phyloP scores from a whole-genome alignment of 2,888 invertebrate genomes.

The Liodrosophila aerea region DNA sequence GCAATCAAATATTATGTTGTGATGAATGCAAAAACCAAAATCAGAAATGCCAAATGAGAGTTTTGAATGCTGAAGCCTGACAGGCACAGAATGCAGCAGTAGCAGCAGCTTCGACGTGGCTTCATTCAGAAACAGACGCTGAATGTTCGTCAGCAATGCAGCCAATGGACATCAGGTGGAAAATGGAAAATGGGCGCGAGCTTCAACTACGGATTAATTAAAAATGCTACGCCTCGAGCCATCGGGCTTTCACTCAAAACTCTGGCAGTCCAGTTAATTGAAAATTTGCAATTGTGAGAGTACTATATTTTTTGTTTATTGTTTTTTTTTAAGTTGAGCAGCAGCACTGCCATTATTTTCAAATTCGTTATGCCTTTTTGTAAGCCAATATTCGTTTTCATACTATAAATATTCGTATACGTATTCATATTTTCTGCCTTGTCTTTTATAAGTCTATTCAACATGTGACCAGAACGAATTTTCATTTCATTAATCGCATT shows the following conservation, averaged over 20 bases:
- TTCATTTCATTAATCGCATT: slow-evolving; percentile 79
- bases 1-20: slow-evolving; percentile 39
- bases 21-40: slow-evolving; percentile 24
- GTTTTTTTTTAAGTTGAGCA: slow-evolving; percentile 4
- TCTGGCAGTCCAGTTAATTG: slow-evolving; percentile 66
- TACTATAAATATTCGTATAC: slow-evolving; percentile 21
- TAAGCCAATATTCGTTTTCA: no score
- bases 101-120: slow-evolving; percentile 1
- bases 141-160: slow-evolving; percentile 70
- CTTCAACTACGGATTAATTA: slow-evolving; percentile 58
- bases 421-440: slow-evolving; percentile 37
- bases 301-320: no score
- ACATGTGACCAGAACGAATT: slow-evolving; percentile 83
- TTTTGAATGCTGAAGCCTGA: slow-evolving; percentile 38
- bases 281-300: slow-evolving; percentile 18
- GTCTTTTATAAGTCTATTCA: slow-evolving; percentile 60
- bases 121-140: slow-evolving; percentile 66
- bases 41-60: slow-evolving; percentile 40
- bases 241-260: slow-evolving; percentile 57
- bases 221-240: slow-evolving; percentile 55
- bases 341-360: slow-evolving; percentile 1
- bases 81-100: slow-evolving; percentile 23
- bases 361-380: slow-evolving; percentile 9
- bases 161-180: slow-evolving; percentile 48
- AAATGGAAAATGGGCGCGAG: slow-evolving; percentile 21